A percentile compares a stretch with the other conserved stretches of the same genome.
Conservation (phyloP, 64 coral and sea anemone species). For the Acropora yongei region DNA sequence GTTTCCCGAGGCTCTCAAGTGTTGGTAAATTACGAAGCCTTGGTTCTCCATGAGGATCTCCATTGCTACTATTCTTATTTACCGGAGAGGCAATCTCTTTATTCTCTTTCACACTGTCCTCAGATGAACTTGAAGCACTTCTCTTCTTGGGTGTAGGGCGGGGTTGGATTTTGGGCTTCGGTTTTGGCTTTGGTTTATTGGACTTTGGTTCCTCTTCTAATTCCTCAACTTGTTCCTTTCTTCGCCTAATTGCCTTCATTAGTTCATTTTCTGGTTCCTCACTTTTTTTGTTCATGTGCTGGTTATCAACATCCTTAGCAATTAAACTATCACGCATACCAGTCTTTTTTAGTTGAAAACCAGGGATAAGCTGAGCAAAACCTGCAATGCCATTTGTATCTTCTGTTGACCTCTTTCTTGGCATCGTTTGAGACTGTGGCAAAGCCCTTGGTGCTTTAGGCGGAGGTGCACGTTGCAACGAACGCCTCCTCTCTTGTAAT, state of each 20-base stretch:
- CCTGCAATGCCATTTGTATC: background rate
- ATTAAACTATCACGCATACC: conserved; percentile 64
- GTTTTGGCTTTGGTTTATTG: background rate
- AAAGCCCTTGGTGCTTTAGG: conserved; percentile 22
- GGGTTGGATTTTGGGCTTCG: conserved; percentile 30
- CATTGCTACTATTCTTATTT: conserved; percentile 29
- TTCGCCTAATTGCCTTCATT: background rate
- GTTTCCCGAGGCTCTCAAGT: conserved; percentile 62
- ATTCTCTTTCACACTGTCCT: background rate
- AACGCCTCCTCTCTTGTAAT: background rate
- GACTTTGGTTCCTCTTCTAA: background rate
- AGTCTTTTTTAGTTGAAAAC: conserved; percentile 52
- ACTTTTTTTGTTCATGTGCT: background rate
- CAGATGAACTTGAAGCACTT: conserved; percentile 8
- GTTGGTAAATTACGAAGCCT: conserved; percentile 42
- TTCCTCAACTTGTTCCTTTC: conserved; percentile 20
- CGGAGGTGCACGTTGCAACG: conserved; percentile 38
- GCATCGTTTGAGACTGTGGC: background rate
- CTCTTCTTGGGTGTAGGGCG: background rate
- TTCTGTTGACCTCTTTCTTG: background rate
- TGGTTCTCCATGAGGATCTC: conserved; percentile 11
- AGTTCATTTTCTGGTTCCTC: conserved; percentile 42
- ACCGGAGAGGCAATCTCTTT: conserved; percentile 4
- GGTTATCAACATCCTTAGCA: conserved; percentile 33
- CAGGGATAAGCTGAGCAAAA: background rate